Evolutionary conservation across 2,113 vertebrate genomes (phyloP).

Genomic region (Alethe castanea): DNA sequence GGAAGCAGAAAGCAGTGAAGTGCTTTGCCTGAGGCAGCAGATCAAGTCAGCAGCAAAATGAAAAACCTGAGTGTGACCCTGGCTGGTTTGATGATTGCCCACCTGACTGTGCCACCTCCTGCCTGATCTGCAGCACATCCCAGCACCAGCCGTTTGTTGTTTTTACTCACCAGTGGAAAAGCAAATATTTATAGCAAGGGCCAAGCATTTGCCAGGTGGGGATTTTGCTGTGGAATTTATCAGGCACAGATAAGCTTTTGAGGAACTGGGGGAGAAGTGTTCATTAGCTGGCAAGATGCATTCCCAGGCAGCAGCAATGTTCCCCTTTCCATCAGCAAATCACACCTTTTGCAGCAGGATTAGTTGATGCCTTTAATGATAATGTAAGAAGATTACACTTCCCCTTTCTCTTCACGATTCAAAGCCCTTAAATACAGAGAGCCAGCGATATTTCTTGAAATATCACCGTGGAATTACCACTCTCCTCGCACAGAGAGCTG

Average conservation of each 20-base stretch:
- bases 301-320: not conserved
- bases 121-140: not conserved
- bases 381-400: conserved; percentile 39
- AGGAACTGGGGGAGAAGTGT: not conserved
- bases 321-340: not conserved
- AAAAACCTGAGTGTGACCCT: not conserved
- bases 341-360: conserved; percentile 25
- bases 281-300: not conserved
- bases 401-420: not conserved
- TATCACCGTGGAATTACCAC: not conserved
- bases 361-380: conserved; percentile 56
- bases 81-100: not conserved
- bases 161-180: not conserved
- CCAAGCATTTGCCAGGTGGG: not conserved
- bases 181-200: not conserved
- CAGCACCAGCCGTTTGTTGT: not conserved
- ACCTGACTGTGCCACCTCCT: not conserved
- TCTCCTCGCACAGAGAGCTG: not conserved
- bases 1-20: not conserved
- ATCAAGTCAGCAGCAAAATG: not conserved
- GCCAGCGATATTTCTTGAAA: not conserved
- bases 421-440: not conserved
- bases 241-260: not conserved
- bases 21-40: not conserved
- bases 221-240: not conserved